Evolutionary conservation across 2,113 vertebrate species (phyloP).

Genomic region (Spea multiplicata): DNA sequence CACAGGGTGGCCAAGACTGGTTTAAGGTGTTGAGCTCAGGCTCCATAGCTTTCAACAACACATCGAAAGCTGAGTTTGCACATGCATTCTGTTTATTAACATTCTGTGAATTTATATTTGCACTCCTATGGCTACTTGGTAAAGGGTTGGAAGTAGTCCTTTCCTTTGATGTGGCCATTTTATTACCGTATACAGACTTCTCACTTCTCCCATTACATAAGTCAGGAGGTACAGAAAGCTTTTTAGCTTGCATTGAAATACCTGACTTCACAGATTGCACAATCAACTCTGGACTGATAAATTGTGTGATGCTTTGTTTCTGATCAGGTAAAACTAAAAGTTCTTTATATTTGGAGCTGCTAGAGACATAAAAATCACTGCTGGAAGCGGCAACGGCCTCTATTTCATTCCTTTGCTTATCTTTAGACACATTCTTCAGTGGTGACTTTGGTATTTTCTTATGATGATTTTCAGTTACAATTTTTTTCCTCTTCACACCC

Average conservation of each 20-base stretch:
- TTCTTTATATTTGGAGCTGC: conserved; percentile 53
- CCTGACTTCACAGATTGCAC: conserved; percentile 58
- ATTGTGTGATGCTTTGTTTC: conserved; percentile 62
- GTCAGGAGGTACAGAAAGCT: conserved; percentile 55
- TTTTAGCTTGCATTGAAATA: conserved; percentile 60
- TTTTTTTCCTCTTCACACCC: conserved; percentile 95
- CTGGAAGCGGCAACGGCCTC: conserved; percentile 58
- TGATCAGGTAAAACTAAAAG: conserved; percentile 55
- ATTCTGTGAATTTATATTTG: conserved; percentile 59
- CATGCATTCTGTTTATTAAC: conserved; percentile 65
- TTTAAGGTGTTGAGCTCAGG: conserved; percentile 90
- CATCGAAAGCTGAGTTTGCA: conserved; percentile 83
- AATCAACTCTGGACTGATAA: conserved; percentile 51
- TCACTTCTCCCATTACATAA: conserved; percentile 59
- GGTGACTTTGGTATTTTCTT: conserved; percentile 97
- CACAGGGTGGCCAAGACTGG: conserved; percentile 71
- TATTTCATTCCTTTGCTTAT: conserved; percentile 67
- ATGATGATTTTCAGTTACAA: conserved; percentile 87
- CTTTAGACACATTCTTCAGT: conserved; percentile 81
- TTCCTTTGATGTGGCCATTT: conserved; percentile 48
- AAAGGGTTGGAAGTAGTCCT: conserved; percentile 53
- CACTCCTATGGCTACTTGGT: conserved; percentile 61
- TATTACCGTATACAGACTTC: conserved; percentile 51
- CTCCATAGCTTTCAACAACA: conserved; percentile 96
- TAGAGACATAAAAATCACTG: conserved; percentile 57